Evolutionary conservation across 1,140 invertebrate genomes (phyloP).

Genomic region (Globodera rostochiensis): DNA sequence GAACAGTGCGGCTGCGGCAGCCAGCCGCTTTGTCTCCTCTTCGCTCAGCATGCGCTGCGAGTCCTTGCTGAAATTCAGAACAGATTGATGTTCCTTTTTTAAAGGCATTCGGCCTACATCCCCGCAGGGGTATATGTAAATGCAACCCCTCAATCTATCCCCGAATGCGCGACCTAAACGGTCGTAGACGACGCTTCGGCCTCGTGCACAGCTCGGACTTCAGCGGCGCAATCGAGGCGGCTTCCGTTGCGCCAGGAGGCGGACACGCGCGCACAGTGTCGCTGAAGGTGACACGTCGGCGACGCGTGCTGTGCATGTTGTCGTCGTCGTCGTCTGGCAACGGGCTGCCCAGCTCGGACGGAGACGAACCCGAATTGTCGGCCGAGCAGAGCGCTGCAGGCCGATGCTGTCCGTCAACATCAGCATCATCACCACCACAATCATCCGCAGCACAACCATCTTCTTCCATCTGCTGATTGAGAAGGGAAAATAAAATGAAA

Average conservation of each 20-base stretch:
- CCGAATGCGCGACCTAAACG: background rate
- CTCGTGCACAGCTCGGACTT: conserved; percentile 54
- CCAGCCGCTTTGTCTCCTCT: conserved; percentile 40
- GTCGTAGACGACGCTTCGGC: background rate
- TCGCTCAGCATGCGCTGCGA: conserved; percentile 51
- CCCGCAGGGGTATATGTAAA: background rate
- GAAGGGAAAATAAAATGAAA: background rate
- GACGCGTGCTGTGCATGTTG: background rate
- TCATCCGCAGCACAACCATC: background rate
- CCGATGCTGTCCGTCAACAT: background rate
- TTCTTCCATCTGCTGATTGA: background rate
- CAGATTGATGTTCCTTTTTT: too few relatives aligned
- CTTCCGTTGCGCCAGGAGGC: conserved; percentile 54
- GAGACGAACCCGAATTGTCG: background rate
- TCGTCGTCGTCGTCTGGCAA: conserved; percentile 9
- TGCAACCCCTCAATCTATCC: too few relatives aligned
- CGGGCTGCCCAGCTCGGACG: background rate
- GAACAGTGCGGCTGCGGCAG: conserved; percentile 28
- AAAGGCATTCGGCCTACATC: background rate
- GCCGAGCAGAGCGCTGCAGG: background rate
- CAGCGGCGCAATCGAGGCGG: conserved; percentile 53
- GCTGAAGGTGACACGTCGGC: conserved; percentile 62
- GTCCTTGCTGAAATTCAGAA: conserved; percentile 48
- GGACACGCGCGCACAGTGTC: conserved; percentile 60
- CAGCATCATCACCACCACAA: background rate